These are phyloP conservation scores for Albula goreensis DNA, from an alignment of 2,113 vertebrate genomes.

Conservation along the genomic window DNA sequence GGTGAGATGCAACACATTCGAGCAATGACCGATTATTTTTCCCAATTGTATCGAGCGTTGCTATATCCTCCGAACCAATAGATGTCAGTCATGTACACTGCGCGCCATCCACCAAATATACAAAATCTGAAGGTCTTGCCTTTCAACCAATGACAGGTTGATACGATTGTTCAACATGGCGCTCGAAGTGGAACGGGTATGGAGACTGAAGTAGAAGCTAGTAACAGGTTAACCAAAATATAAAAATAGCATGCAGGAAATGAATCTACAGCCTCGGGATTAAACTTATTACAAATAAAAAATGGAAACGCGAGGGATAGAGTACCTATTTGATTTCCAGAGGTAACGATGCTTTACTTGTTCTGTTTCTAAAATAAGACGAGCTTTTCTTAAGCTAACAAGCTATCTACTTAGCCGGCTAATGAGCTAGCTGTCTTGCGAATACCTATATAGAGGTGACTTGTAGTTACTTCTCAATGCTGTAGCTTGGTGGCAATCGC, in stretches of 20 bases:
- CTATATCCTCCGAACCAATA: not conserved
- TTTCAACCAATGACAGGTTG: constrained; percentile 18
- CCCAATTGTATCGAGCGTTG: not conserved
- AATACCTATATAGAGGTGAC: not conserved
- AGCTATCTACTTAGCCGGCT: not conserved
- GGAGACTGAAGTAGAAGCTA: not conserved
- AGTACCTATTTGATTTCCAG: constrained; percentile 78
- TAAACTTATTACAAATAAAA: not conserved
- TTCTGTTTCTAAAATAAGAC: not conserved
- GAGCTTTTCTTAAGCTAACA: constrained; percentile 13
- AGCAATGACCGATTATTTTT: not conserved
- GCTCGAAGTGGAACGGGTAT: not conserved
- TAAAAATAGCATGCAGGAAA: constrained; percentile 31
- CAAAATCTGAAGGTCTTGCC: not conserved
- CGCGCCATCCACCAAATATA: not conserved
- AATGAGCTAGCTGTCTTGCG: constrained; percentile 23
- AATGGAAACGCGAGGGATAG: constrained; percentile 72
- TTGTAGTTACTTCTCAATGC: not conserved
- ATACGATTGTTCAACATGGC: constrained; percentile 23
- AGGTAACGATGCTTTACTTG: constrained; percentile 62
- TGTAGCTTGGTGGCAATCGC: not conserved
- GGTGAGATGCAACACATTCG: no score
- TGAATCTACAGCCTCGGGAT: not conserved
- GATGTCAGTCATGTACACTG: not conserved
- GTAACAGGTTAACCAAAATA: constrained; percentile 9